A percentile compares a stretch with the other conserved stretches of the same genome.
These are phyloP conservation scores for Onychomys arenicola DNA, from an alignment of 2,797 vertebrate genomes.

Conservation along the genomic window DNA sequence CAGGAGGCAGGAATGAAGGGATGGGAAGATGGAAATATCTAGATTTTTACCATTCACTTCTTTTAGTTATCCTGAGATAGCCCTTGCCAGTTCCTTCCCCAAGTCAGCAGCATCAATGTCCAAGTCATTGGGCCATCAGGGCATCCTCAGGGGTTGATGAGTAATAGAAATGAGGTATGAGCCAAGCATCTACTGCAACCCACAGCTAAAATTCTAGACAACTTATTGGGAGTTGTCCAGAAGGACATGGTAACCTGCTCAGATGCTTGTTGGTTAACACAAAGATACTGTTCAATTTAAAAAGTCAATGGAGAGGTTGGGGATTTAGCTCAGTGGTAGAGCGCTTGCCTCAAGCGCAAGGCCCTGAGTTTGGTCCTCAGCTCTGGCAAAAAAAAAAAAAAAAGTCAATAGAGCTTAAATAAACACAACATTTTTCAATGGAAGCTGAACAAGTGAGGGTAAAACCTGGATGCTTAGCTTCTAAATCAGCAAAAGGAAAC, in stretches of 20 bases:
- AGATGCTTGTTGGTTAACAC: background rate
- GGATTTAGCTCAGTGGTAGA: too few relatives aligned
- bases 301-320: background rate
- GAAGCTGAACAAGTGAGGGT: background rate
- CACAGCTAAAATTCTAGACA: background rate
- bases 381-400: too few relatives aligned
- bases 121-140: background rate
- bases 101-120: background rate
- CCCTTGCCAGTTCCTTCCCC: background rate
- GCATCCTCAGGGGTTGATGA: background rate
- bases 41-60: background rate
- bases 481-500: conserved; percentile 34
- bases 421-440: background rate
- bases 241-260: background rate
- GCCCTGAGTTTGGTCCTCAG: too few relatives aligned
- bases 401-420: background rate
- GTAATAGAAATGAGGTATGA: too few relatives aligned
- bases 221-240: background rate
- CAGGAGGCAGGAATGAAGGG: background rate
- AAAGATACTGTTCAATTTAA: background rate
- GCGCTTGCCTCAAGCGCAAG: too few relatives aligned
- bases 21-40: background rate
- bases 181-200: background rate
- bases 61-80: background rate
- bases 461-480: background rate